Conservation (phyloP, 2,113 vertebrate species). For the Mormyrus lacerda region DNA sequence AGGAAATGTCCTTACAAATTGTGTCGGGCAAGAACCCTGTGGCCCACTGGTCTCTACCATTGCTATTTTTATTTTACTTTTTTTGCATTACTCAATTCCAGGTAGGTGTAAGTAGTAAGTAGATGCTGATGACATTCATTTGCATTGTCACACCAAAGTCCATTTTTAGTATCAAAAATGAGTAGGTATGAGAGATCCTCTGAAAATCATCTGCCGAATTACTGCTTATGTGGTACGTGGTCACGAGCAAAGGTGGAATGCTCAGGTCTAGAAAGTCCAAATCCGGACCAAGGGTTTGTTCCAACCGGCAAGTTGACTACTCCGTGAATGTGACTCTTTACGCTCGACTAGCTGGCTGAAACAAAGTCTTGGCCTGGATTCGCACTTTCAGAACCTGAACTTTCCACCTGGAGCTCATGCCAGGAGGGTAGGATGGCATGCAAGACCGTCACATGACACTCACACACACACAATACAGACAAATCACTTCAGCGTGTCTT, state of each 20-base stretch:
- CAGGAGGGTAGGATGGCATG: neutral
- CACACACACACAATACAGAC: neutral
- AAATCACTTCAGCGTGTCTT: neutral
- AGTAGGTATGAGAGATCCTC: neutral
- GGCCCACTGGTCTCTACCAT: neutral
- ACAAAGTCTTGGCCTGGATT: neutral
- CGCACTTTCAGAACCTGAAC: neutral
- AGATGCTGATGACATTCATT: constrained; percentile 29
- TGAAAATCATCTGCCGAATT: neutral
- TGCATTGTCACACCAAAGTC: constrained; percentile 20
- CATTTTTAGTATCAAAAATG: constrained; percentile 19
- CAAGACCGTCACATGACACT: neutral
- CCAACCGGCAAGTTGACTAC: neutral
- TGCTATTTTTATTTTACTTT: neutral
- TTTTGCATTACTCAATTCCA: constrained; percentile 18
- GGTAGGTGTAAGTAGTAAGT: constrained; percentile 25
- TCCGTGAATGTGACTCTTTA: no score
- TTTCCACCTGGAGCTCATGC: neutral
- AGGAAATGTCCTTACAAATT: neutral
- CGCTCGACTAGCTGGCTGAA: neutral
- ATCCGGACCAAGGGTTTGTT: neutral
- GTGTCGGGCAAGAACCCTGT: neutral
- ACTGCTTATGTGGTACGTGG: neutral
- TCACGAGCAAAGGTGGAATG: neutral
- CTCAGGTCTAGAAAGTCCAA: neutral